Conservation (phyloP, 2,113 vertebrate species). For the Cervus canadensis region DNA sequence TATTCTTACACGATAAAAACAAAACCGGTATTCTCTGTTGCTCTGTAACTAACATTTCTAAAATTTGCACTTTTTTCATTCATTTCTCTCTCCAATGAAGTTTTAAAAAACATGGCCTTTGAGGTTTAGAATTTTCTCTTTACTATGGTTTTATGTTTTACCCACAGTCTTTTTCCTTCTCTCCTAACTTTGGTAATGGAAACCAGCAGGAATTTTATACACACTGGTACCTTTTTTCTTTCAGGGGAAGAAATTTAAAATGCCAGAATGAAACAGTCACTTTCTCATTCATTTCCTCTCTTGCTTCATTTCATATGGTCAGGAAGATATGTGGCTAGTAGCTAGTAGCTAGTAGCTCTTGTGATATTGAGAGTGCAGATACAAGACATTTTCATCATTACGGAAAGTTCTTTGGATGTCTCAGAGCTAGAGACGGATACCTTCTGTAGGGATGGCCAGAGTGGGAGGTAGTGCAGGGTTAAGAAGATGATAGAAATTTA, state of each 20-base stretch:
- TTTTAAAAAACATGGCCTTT: not conserved
- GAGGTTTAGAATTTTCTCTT: not conserved
- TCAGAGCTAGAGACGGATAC: not conserved
- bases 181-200: not conserved
- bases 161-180: not conserved
- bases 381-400: not conserved
- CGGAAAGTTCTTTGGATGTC: not conserved
- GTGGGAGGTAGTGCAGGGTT: not conserved
- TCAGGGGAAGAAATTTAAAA: not conserved
- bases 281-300: not conserved
- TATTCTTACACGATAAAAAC: not conserved
- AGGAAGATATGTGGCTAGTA: not conserved
- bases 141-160: not conserved
- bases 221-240: not conserved
- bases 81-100: not conserved
- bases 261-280: not conserved
- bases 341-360: not conserved
- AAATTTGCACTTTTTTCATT: not conserved
- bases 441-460: not conserved
- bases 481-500: not conserved
- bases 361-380: not conserved
- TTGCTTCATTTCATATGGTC: not conserved
- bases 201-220: not conserved
- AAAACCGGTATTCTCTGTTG: not conserved
- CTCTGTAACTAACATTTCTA: not conserved